Percentiles rank a stretch among this genome's conserved stretches.
These are phyloP conservation scores for Saccopteryx bilineata DNA, from an alignment of 2,113 vertebrate genomes.

Conservation along the genomic window DNA sequence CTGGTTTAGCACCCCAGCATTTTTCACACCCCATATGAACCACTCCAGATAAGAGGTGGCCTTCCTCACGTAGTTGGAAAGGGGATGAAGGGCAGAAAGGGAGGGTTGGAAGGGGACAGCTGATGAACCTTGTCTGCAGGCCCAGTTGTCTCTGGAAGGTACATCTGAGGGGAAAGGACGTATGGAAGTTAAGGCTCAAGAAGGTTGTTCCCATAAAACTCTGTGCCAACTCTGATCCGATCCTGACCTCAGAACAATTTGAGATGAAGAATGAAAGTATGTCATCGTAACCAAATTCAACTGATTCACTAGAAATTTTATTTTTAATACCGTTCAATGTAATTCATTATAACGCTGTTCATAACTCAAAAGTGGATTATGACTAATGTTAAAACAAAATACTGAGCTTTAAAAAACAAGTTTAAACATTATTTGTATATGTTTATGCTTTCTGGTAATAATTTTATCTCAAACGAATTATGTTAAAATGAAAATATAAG, in stretches of 20 bases:
- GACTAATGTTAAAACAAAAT: background rate
- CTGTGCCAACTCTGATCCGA: background rate
- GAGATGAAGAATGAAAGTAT: background rate
- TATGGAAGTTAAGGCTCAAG: background rate
- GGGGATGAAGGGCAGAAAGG: background rate
- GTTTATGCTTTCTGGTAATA: slow-evolving; percentile 37
- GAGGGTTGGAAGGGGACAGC: accelerated
- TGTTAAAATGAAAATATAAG: slow-evolving; percentile 55
- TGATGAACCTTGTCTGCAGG: accelerated
- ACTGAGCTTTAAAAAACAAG: background rate
- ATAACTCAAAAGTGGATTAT: background rate
- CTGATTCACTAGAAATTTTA: background rate
- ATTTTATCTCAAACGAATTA: slow-evolving; percentile 39
- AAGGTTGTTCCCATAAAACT: background rate
- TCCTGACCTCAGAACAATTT: background rate
- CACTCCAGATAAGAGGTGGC: accelerated
- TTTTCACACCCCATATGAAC: background rate
- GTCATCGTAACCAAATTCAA: background rate
- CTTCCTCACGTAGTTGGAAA: background rate
- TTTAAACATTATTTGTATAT: background rate
- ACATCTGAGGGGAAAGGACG: background rate
- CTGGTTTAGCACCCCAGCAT: background rate
- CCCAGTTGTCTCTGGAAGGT: background rate
- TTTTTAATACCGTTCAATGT: background rate
- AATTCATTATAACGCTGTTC: background rate